phyloP scores from a whole-genome alignment of 2,113 vertebrate genomes.

The Calcarius ornatus region DNA sequence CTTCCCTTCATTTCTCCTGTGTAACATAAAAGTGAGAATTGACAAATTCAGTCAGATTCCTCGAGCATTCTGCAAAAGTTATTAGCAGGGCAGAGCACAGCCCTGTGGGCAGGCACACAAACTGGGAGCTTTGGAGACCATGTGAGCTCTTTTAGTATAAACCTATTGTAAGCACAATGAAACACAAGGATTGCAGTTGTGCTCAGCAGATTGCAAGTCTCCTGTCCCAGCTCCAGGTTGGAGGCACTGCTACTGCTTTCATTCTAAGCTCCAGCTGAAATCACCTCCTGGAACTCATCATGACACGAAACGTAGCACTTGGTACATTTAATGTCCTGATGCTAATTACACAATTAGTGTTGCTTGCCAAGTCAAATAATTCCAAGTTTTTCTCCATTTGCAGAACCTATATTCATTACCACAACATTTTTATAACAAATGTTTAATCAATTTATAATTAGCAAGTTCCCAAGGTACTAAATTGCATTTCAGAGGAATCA shows the following conservation, averaged over 20 bases:
- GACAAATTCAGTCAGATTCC: not conserved
- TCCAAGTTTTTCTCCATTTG: not conserved
- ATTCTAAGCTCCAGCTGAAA: not conserved
- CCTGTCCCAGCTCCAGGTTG: not conserved
- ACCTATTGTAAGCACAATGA: not conserved
- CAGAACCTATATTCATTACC: not conserved
- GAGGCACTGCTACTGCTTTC: not conserved
- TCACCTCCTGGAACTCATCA: not conserved
- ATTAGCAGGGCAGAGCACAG: not conserved
- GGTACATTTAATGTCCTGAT: not conserved
- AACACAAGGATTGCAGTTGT: not conserved
- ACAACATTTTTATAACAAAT: not conserved
- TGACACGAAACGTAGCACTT: fast-evolving
- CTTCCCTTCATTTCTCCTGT: conserved; percentile 48
- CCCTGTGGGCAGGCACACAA: not conserved
- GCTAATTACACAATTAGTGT: fast-evolving
- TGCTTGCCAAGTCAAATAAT: not conserved
- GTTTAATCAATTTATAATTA: not conserved
- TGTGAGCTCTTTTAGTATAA: fast-evolving
- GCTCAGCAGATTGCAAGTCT: not conserved
- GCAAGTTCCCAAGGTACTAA: not conserved
- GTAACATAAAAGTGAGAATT: not conserved
- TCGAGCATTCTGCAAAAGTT: not conserved
- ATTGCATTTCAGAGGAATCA: not conserved
- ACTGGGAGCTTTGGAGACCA: not conserved